phyloP scores from a whole-genome alignment of 2,888 invertebrate genomes.

The Lepetodrilus schrolli region DNA sequence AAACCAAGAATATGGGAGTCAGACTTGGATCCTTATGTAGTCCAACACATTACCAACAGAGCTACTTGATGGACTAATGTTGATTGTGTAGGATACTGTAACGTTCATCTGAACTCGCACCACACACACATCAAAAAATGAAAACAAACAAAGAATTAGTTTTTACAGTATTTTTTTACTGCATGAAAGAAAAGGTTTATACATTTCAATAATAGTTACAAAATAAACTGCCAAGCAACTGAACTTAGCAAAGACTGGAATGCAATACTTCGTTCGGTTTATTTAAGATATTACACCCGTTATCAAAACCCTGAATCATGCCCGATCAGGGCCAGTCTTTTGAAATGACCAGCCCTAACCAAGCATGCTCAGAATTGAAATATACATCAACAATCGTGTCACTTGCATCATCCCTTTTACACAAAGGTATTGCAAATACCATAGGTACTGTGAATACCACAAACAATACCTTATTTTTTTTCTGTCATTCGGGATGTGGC shows the following conservation, averaged over 20 bases:
- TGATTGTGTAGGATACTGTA: no score
- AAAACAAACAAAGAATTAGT: not conserved
- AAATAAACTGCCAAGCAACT: conserved; percentile 21
- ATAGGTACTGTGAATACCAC: no score
- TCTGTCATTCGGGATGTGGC: no score
- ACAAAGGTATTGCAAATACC: not conserved
- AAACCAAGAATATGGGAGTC: no score
- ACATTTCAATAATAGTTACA: conserved; percentile 12
- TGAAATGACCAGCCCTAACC: not conserved
- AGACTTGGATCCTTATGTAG: no score
- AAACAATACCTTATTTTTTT: no score
- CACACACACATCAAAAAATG: no score
- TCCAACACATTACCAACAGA: no score
- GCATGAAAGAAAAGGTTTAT: conserved; percentile 13
- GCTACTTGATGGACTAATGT: no score
- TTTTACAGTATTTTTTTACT: no score
- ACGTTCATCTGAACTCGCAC: no score
- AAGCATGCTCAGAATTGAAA: not conserved
- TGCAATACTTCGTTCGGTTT: conserved; percentile 16
- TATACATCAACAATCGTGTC: not conserved
- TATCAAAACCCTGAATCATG: not conserved
- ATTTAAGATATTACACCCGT: not conserved
- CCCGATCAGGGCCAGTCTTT: not conserved
- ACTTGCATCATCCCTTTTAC: not conserved
- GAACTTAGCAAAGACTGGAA: conserved; percentile 25